Conservation (phyloP, 1,140 invertebrate species). For the Heliconius melpomene region DNA sequence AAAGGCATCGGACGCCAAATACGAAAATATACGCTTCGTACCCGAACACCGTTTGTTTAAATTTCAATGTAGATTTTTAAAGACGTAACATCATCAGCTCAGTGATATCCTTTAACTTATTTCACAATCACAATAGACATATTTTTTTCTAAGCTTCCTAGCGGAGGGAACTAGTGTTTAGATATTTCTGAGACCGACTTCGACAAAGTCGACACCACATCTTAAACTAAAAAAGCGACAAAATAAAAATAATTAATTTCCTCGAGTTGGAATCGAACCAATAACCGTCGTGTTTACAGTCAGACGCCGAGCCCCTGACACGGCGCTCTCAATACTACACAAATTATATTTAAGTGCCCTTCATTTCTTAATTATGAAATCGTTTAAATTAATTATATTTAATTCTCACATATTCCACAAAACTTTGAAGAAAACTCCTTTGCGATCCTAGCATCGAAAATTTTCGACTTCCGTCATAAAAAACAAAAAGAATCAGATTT, state of each 20-base stretch:
- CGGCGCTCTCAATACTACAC: neutral
- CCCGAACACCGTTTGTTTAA: slow-evolving; percentile 9
- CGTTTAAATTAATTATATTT: slow-evolving; percentile 20
- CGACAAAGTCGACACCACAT: too few species aligned
- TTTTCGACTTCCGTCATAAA: slow-evolving; percentile 58
- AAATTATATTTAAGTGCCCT: neutral
- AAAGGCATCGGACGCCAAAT: slow-evolving; percentile 31
- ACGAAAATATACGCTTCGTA: slow-evolving; percentile 23
- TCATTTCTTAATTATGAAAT: neutral
- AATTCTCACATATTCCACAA: slow-evolving; percentile 25
- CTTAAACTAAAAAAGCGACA: too few species aligned
- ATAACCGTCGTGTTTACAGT: too few species aligned
- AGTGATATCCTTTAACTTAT: neutral
- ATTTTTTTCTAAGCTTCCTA: too few species aligned
- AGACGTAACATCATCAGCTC: neutral
- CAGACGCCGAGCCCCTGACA: too few species aligned
- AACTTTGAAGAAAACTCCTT: slow-evolving; percentile 42
- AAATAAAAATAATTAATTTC: neutral
- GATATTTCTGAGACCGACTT: too few species aligned
- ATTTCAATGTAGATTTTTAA: neutral
- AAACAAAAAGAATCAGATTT: slow-evolving; percentile 76
- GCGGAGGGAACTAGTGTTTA: too few species aligned
- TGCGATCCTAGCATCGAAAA: slow-evolving; percentile 54
- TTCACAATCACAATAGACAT: too few species aligned
- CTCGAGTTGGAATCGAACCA: too few species aligned